A percentile compares a stretch with the other conserved stretches of the same genome.
Conservation (phyloP, 2,888 invertebrate genomes). For the Laspeyria flexula region DNA sequence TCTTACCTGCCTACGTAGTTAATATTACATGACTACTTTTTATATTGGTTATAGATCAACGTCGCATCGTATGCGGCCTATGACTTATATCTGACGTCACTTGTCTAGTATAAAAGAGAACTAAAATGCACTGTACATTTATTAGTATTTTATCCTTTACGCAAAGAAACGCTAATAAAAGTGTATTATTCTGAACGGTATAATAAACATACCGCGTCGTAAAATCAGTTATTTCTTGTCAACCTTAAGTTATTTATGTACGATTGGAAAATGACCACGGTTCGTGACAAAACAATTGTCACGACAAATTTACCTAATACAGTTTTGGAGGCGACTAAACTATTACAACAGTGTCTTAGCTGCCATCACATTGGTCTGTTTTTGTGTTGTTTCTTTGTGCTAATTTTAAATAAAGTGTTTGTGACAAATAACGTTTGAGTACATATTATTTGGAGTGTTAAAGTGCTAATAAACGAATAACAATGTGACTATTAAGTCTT, state of each 20-base stretch:
- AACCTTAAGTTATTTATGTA: constrained; percentile 23
- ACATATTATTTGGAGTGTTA: constrained; percentile 10
- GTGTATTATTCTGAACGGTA: background rate
- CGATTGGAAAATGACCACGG: constrained; percentile 62
- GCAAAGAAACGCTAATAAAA: constrained; percentile 13
- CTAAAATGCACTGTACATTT: constrained; percentile 8
- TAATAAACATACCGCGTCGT: background rate
- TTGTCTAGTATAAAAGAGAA: constrained; percentile 22
- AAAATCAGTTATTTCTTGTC: constrained; percentile 20
- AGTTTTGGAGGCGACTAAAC: constrained; percentile 21
- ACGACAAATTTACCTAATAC: constrained; percentile 42
- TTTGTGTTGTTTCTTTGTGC: constrained; percentile 27
- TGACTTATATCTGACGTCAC: constrained; percentile 16
- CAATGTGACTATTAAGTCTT: constrained; percentile 48
- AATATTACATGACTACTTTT: too few relatives aligned
- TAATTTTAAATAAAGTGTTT: constrained; percentile 24
- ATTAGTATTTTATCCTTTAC: constrained; percentile 31
- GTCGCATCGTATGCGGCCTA: constrained; percentile 20
- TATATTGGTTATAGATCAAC: background rate
- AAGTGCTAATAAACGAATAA: constrained; percentile 25
- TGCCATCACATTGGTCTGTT: constrained; percentile 19
- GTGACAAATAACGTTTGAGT: constrained; percentile 14
- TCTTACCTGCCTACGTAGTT: too few relatives aligned
- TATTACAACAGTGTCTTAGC: constrained; percentile 28
- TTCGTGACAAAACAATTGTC: constrained; percentile 74